Evolutionary conservation across 2,797 vertebrate species (phyloP).

Genomic region (Gallinago stenura): DNA sequence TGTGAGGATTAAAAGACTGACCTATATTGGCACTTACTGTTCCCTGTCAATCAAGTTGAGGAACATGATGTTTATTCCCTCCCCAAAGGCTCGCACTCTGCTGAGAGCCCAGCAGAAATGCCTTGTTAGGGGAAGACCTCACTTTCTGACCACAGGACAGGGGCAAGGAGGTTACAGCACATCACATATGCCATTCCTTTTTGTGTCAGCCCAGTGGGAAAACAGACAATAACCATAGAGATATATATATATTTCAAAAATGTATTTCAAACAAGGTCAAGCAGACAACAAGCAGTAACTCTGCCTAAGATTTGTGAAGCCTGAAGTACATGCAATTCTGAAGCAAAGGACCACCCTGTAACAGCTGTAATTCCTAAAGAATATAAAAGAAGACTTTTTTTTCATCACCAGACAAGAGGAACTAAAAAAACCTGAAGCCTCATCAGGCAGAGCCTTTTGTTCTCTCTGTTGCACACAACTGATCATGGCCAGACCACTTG

Average conservation of each 20-base stretch:
- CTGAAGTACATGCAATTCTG: neutral
- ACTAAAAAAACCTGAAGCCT: neutral
- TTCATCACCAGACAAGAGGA: neutral
- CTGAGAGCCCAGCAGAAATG: neutral
- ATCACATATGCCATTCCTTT: neutral
- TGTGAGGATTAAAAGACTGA: neutral
- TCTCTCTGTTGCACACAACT: neutral
- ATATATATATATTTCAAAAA: neutral
- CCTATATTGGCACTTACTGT: neutral
- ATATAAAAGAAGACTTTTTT: neutral
- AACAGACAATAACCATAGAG: neutral
- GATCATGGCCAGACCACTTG: neutral
- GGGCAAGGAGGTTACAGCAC: neutral
- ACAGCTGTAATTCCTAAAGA: neutral
- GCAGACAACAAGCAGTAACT: neutral
- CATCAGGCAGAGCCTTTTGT: neutral
- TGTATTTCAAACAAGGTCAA: neutral
- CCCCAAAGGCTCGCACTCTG: neutral
- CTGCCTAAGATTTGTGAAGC: neutral
- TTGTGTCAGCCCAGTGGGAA: neutral
- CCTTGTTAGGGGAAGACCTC: neutral
- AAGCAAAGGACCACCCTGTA: neutral
- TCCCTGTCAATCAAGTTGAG: neutral
- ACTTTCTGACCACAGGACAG: neutral
- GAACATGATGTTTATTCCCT: neutral